Evolutionary conservation across 2,888 invertebrate species (phyloP).

Genomic region (Laspeyria flexula): DNA sequence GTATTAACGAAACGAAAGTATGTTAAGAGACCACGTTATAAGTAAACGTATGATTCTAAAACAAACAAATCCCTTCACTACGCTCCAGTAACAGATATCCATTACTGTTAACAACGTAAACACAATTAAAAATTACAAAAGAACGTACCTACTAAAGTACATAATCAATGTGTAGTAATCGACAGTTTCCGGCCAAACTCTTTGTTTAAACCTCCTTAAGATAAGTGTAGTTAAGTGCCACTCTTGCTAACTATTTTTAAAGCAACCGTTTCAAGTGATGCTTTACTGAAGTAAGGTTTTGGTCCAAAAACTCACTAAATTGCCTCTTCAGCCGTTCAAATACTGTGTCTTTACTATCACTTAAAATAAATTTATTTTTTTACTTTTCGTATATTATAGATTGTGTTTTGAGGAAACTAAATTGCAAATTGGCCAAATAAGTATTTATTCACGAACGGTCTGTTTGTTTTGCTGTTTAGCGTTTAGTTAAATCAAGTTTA

Average conservation of each 20-base stretch:
- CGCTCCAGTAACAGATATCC: slow-evolving; percentile 4
- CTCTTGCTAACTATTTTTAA: slow-evolving; percentile 55
- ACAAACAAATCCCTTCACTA: neutral
- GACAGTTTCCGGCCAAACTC: slow-evolving; percentile 58
- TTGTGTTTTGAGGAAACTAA: neutral
- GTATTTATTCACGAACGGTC: neutral
- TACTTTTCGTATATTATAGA: neutral
- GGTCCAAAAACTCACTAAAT: slow-evolving; percentile 8
- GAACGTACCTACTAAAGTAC: slow-evolving; percentile 33
- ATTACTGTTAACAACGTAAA: slow-evolving; percentile 39
- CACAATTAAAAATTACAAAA: slow-evolving; percentile 46
- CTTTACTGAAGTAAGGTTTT: slow-evolving; percentile 10
- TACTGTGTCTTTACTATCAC: too few relatives aligned
- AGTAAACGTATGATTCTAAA: too few relatives aligned
- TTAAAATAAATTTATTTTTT: neutral
- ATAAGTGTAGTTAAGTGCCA: slow-evolving; percentile 46
- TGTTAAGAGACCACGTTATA: too few relatives aligned
- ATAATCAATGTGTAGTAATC: slow-evolving; percentile 42
- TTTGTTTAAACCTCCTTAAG: slow-evolving; percentile 57
- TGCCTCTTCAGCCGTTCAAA: too few relatives aligned
- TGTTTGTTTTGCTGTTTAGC: slow-evolving; percentile 7
- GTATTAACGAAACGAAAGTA: too few relatives aligned
- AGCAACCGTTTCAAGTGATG: slow-evolving; percentile 9
- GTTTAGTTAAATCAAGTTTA: slow-evolving; percentile 11
- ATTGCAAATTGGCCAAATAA: neutral